Conservation (phyloP, 2,888 invertebrate genomes). For the Perizoma affinitatum region DNA sequence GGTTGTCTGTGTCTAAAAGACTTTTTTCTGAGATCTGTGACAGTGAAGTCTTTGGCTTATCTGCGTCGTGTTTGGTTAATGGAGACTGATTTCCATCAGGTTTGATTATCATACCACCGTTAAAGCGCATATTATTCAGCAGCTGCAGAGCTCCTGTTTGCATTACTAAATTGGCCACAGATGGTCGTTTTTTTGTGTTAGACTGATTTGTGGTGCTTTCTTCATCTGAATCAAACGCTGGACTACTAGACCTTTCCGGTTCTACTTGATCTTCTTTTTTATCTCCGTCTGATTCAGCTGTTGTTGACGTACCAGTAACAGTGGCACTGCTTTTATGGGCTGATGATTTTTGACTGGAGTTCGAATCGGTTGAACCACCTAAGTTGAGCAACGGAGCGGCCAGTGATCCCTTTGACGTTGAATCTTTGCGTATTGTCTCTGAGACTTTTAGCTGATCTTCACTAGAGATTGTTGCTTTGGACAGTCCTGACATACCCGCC, state of each 20-base stretch:
- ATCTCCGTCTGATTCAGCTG: slow-evolving; percentile 75
- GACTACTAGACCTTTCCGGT: slow-evolving; percentile 93
- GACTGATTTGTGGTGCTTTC: slow-evolving; percentile 88
- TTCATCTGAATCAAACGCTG: slow-evolving; percentile 97
- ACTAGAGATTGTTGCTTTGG: slow-evolving; percentile 89
- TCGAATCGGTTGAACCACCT: slow-evolving; percentile 83
- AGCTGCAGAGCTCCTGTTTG: slow-evolving; percentile 85
- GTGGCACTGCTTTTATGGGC: slow-evolving; percentile 84
- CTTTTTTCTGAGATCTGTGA: slow-evolving; percentile 87
- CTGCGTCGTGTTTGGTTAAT: slow-evolving; percentile 64
- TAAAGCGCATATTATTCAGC: slow-evolving; percentile 81
- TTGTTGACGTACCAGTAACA: slow-evolving; percentile 84
- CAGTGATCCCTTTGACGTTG: slow-evolving; percentile 68
- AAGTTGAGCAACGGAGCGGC: slow-evolving; percentile 70
- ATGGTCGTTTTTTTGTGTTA: slow-evolving; percentile 85
- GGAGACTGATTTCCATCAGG: slow-evolving; percentile 67
- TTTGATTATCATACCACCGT: slow-evolving; percentile 80
- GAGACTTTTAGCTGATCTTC: slow-evolving; percentile 88
- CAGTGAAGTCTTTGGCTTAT: slow-evolving; percentile 74
- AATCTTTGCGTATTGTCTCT: slow-evolving; percentile 68
- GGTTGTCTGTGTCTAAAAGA: slow-evolving; percentile 85
- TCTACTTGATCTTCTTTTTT: slow-evolving; percentile 82
- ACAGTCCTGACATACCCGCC: slow-evolving; percentile 93
- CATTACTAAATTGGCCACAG: slow-evolving; percentile 87
- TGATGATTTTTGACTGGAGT: slow-evolving; percentile 85